Conservation (phyloP, 2,888 invertebrate genomes). For the Heliconius erato region DNA sequence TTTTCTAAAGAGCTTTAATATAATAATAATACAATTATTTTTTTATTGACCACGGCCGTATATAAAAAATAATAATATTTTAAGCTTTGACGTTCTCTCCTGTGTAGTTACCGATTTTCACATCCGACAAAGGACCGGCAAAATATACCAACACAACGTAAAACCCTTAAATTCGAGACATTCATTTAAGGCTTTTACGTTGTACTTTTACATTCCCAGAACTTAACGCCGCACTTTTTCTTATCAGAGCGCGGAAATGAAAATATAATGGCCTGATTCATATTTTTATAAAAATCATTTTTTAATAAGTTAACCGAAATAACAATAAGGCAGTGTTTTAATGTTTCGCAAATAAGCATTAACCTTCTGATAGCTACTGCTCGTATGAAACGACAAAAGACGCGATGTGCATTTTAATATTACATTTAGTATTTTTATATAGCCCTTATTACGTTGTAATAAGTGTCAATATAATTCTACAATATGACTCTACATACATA, state of each 20-base stretch:
- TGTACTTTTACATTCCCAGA: too few relatives aligned
- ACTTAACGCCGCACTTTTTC: too few relatives aligned
- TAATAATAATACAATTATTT: too few relatives aligned
- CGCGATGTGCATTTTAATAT: conserved; percentile 23
- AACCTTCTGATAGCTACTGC: conserved; percentile 8
- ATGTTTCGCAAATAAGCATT: conserved; percentile 11
- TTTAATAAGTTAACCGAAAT: not conserved
- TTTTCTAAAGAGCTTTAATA: too few relatives aligned
- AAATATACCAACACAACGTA: too few relatives aligned
- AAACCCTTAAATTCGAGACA: too few relatives aligned
- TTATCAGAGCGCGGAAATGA: not conserved
- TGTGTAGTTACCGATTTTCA: too few relatives aligned
- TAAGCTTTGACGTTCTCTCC: too few relatives aligned
- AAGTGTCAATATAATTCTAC: conserved; percentile 2
- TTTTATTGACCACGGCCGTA: too few relatives aligned
- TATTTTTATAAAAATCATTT: not conserved
- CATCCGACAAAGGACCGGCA: too few relatives aligned
- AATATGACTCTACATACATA: not conserved
- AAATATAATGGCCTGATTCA: not conserved
- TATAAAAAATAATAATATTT: too few relatives aligned
- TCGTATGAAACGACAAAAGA: conserved; percentile 15
- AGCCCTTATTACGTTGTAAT: conserved; percentile 18
- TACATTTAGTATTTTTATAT: not conserved
- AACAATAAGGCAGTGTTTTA: conserved; percentile 19
- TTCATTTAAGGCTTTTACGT: too few relatives aligned